A percentile compares a stretch with the other conserved stretches of the same genome.
Evolutionary conservation across 2,113 vertebrate genomes (phyloP).

Genomic region (Isurus oxyrinchus): DNA sequence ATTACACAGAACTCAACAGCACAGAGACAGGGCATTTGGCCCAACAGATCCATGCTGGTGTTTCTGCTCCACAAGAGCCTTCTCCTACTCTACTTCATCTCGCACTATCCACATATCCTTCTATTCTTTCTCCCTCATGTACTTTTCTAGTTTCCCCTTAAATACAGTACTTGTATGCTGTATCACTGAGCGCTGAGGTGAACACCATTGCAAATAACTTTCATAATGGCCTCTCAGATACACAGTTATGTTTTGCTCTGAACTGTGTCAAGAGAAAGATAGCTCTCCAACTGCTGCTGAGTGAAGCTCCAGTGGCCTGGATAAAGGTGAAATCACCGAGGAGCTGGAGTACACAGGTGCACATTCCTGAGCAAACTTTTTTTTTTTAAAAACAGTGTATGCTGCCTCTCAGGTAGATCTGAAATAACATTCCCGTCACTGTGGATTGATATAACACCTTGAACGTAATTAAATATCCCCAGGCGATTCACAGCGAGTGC

Average conservation of each 20-base stretch:
- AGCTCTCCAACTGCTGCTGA: too few relatives aligned
- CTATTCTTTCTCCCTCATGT: neutral
- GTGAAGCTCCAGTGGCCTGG: neutral
- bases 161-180: neutral
- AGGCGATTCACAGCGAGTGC: too few relatives aligned
- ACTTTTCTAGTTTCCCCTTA: neutral
- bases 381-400: neutral
- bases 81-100: too few relatives aligned
- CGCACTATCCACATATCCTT: too few relatives aligned
- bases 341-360: neutral
- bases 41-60: too few relatives aligned
- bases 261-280: neutral
- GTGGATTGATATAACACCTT: too few relatives aligned
- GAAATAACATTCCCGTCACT: too few relatives aligned
- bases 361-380: neutral
- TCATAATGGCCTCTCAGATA: neutral
- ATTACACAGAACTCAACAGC: too few relatives aligned
- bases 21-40: too few relatives aligned
- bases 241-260: neutral
- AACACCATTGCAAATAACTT: neutral
- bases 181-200: neutral
- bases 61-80: too few relatives aligned
- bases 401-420: too few relatives aligned
- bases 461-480: too few relatives aligned
- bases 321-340: neutral